Evolutionary conservation across 2,113 vertebrate genomes (phyloP).

Genomic region (Lagenorhynchus albirostris): DNA sequence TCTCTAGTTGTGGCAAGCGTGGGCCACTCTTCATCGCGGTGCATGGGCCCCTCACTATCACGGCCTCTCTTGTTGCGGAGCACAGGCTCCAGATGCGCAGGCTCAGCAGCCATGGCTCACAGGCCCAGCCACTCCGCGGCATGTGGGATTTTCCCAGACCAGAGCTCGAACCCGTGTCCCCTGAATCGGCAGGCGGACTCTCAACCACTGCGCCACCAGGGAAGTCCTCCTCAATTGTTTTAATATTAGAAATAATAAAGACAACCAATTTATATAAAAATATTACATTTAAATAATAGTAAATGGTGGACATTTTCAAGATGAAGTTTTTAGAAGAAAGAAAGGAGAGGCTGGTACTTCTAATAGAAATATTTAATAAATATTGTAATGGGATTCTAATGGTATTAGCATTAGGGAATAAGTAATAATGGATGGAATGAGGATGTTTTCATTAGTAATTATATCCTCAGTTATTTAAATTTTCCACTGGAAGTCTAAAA

Average conservation of each 20-base stretch:
- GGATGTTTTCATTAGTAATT: background rate
- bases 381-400: background rate
- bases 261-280: constrained; percentile 1
- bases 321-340: constrained; percentile 10
- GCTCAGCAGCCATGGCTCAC: too few relatives aligned
- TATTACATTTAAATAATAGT: background rate
- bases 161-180: too few relatives aligned
- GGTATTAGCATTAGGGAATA: background rate
- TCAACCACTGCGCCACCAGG: too few relatives aligned
- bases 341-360: background rate
- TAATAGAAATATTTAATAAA: constrained; percentile 33
- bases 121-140: too few relatives aligned
- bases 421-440: background rate
- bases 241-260: background rate
- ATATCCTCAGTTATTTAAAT: constrained; percentile 22
- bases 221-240: background rate
- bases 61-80: too few relatives aligned
- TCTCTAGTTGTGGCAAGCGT: too few relatives aligned
- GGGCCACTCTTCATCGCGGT: too few relatives aligned
- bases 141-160: too few relatives aligned
- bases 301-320: background rate
- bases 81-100: too few relatives aligned
- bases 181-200: too few relatives aligned
- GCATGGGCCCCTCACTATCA: too few relatives aligned
- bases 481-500: constrained; percentile 10